Evolutionary conservation across 2,113 vertebrate genomes (phyloP).

Genomic region (Heterochromis multidens): DNA sequence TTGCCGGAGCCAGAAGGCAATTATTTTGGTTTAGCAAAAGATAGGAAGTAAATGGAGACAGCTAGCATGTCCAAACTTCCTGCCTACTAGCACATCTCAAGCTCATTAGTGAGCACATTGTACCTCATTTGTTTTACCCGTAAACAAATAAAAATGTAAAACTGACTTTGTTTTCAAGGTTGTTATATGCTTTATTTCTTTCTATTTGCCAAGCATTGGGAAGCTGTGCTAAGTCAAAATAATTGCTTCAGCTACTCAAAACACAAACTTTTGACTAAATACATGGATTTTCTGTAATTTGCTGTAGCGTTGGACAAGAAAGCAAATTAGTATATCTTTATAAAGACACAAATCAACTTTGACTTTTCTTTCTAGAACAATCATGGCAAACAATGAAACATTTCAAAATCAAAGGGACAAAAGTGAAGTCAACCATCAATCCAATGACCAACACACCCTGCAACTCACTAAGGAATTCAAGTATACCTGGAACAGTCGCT

Average conservation of each 20-base stretch:
- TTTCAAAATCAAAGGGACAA: not conserved
- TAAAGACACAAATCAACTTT: not conserved
- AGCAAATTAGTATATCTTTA: not conserved
- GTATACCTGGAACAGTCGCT: not conserved
- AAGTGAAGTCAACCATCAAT: not conserved
- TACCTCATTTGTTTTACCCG: not conserved
- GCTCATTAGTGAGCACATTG: not conserved
- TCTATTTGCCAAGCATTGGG: not conserved
- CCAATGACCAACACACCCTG: not conserved
- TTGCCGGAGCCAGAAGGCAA: not conserved
- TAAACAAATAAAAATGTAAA: not conserved
- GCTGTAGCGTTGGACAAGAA: not conserved
- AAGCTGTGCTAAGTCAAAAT: not conserved
- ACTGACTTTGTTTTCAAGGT: not conserved
- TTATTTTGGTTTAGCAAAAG: not conserved
- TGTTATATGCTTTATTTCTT: not conserved
- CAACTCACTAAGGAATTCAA: not conserved
- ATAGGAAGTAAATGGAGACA: not conserved
- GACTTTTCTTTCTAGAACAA: not conserved
- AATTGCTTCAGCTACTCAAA: not conserved
- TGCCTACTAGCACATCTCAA: not conserved
- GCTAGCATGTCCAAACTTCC: not conserved
- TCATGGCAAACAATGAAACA: not conserved
- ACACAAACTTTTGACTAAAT: not conserved
- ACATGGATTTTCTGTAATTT: not conserved